These are phyloP conservation scores for Nibea coibor DNA, from an alignment of 2,113 vertebrate genomes.

Conservation along the genomic window DNA sequence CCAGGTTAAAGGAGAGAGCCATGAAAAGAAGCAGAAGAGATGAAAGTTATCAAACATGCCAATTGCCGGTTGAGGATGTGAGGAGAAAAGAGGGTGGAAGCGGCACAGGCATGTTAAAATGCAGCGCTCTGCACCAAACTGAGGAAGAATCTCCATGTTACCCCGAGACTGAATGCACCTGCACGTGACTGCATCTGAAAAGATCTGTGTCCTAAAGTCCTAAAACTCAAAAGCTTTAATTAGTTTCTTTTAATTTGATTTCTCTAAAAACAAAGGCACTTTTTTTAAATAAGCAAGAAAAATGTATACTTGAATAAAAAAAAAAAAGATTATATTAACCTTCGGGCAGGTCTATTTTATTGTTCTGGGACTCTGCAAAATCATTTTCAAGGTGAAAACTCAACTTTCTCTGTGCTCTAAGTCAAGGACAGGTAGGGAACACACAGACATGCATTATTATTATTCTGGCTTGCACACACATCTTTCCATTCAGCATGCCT, in stretches of 20 bases:
- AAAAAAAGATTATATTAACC: background rate
- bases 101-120: slow-evolving; percentile 24
- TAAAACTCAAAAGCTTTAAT: background rate
- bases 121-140: slow-evolving; percentile 14
- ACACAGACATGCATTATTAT: slow-evolving; percentile 38
- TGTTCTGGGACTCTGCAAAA: background rate
- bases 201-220: background rate
- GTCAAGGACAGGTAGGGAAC: slow-evolving; percentile 40
- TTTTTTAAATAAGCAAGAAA: background rate
- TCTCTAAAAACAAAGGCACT: background rate
- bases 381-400: slow-evolving; percentile 56
- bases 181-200: background rate
- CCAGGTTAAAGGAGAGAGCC: slow-evolving; percentile 93
- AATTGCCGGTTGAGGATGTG: slow-evolving; percentile 41
- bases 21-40: slow-evolving; percentile 91
- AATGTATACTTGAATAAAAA: background rate
- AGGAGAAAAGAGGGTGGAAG: slow-evolving; percentile 29
- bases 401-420: slow-evolving; percentile 26
- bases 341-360: background rate
- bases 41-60: slow-evolving; percentile 87
- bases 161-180: background rate
- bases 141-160: background rate
- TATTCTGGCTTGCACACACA: slow-evolving; percentile 21
- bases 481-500: slow-evolving; percentile 18
- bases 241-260: background rate